These are phyloP conservation scores for Astropecten irregularis DNA, from an alignment of 53 echinoderm and acorn worm species.

Conservation along the genomic window DNA sequence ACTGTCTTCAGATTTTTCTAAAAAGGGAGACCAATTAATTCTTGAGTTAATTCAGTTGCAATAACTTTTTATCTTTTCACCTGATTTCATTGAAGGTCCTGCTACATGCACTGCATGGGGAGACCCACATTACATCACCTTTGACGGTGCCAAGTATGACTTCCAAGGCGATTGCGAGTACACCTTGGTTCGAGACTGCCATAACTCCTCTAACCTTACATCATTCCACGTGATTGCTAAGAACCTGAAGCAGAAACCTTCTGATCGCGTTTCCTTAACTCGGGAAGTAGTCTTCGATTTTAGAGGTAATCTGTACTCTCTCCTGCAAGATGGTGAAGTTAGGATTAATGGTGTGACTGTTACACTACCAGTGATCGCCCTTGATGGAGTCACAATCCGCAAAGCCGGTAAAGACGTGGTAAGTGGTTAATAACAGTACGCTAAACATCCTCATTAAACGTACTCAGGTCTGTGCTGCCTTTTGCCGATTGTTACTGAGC, in stretches of 20 bases:
- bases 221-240: conserved; percentile 10
- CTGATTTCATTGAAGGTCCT: too few species aligned
- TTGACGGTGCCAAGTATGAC: conserved; percentile 54
- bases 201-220: too few species aligned
- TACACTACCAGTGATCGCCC: conserved; percentile 47
- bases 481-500: too few species aligned
- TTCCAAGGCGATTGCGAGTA: conserved; percentile 77
- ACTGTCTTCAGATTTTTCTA: too few species aligned
- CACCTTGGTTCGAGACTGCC: conserved; percentile 57
- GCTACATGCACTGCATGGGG: conserved; percentile 70
- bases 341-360: conserved; percentile 53
- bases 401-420: conserved; percentile 32
- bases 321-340: conserved; percentile 37
- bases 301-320: conserved; percentile 41
- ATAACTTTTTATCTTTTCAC: too few species aligned
- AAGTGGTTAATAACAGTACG: too few species aligned
- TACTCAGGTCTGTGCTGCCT: too few species aligned
- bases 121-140: conserved; percentile 69
- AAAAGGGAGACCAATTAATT: too few species aligned
- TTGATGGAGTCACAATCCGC: conserved; percentile 35
- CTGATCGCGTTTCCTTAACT: conserved; percentile 51
- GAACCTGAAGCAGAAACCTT: conserved; percentile 60
- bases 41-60: too few species aligned
- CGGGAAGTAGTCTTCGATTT: conserved; percentile 62
- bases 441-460: too few species aligned